A percentile compares a stretch with the other conserved stretches of the same genome.
Conservation (phyloP, 2,888 invertebrate genomes). For the Tribolium freemani region DNA sequence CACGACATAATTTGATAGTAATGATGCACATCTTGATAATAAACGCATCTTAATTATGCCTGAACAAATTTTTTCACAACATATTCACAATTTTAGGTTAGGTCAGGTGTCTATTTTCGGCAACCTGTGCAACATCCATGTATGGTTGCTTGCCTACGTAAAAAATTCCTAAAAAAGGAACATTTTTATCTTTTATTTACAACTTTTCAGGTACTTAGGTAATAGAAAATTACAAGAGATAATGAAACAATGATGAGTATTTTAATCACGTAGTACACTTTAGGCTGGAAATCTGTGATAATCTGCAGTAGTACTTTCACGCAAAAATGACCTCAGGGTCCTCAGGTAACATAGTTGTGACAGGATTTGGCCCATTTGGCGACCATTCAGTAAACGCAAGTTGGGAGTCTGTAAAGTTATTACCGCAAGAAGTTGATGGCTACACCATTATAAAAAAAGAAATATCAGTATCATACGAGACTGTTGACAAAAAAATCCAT, state of each 20-base stretch:
- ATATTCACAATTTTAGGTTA: neutral
- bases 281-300: neutral
- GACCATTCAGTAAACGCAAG: constrained; percentile 82
- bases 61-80: neutral
- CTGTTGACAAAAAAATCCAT: constrained; percentile 76
- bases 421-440: constrained; percentile 72
- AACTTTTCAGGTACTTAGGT: neutral
- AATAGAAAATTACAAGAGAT: neutral
- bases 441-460: constrained; percentile 73
- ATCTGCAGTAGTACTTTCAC: neutral
- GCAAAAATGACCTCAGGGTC: constrained; percentile 8
- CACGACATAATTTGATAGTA: constrained; percentile 1
- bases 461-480: constrained; percentile 81
- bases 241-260: neutral
- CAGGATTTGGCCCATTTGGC: constrained; percentile 87
- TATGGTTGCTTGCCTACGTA: neutral
- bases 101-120: neutral
- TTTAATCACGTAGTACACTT: neutral
- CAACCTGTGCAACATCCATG: neutral
- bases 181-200: neutral
- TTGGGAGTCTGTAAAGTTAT: constrained; percentile 83
- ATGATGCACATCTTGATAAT: neutral
- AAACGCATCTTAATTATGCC: constrained; percentile 13
- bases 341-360: constrained; percentile 68
- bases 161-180: neutral